Percentiles rank a stretch among this genome's conserved stretches.
phyloP scores from a whole-genome alignment of 1,140 invertebrate genomes.

The Brachionus sp. region DNA sequence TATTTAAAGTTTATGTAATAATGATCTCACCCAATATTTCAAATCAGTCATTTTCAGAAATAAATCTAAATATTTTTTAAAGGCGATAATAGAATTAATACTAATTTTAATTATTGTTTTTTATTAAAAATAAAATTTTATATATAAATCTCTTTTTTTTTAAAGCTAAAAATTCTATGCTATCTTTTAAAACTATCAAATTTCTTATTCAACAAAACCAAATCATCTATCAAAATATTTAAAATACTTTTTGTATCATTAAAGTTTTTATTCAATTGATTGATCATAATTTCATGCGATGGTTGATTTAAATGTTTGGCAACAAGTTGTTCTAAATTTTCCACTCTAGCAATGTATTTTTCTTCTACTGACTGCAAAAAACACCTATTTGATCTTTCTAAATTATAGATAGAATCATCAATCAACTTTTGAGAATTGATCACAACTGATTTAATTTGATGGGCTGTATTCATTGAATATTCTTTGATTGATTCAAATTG shows the following conservation, averaged over 20 bases:
- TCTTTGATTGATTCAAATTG: slow-evolving; percentile 44
- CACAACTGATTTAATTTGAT: slow-evolving; percentile 15
- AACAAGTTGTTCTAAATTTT: not conserved
- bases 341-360: not conserved
- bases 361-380: not conserved
- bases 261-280: not conserved
- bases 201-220: not conserved
- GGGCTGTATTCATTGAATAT: slow-evolving; percentile 19
- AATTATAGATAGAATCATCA: slow-evolving; percentile 35
- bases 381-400: not conserved
- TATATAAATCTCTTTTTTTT: not conserved
- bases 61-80: no score
- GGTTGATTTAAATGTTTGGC: not conserved
- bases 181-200: not conserved
- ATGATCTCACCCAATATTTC: no score
- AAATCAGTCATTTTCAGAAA: no score
- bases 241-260: not conserved
- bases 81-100: no score
- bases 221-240: not conserved
- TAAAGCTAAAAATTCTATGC: not conserved
- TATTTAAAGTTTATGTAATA: no score
- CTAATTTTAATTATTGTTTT: no score
- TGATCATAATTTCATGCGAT: not conserved
- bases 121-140: not conserved
- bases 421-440: slow-evolving; percentile 36